Conservation (phyloP, 1,140 invertebrate genomes). For the Bombyx mori region ASM3026992v2 NC_085110.1:6557001-6557500, state of each 20-base stretch:
- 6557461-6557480: no score
- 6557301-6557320: no score
- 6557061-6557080: constrained; percentile 58
- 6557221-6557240: constrained; percentile 58
- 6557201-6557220: constrained; percentile 55
- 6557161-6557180: constrained; percentile 44
- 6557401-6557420: no score
- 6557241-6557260: constrained; percentile 36
- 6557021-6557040: constrained; percentile 25
- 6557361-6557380: no score
- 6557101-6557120: constrained; percentile 68
- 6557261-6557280: constrained; percentile 45
- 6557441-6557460: no score
- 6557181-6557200: constrained; percentile 45
- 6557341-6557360: no score
- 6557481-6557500: no score
- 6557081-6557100: constrained; percentile 61
- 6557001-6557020: constrained; percentile 6
- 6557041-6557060: constrained; percentile 21
- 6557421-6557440: no score
- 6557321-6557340: no score
- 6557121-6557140: constrained; percentile 50
- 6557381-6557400: no score
- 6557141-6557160: constrained; percentile 67
- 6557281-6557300: constrained; percentile 44